These are phyloP conservation scores for Hucho hucho DNA, from an alignment of 2,113 vertebrate genomes.

Conservation along the genomic window DNA sequence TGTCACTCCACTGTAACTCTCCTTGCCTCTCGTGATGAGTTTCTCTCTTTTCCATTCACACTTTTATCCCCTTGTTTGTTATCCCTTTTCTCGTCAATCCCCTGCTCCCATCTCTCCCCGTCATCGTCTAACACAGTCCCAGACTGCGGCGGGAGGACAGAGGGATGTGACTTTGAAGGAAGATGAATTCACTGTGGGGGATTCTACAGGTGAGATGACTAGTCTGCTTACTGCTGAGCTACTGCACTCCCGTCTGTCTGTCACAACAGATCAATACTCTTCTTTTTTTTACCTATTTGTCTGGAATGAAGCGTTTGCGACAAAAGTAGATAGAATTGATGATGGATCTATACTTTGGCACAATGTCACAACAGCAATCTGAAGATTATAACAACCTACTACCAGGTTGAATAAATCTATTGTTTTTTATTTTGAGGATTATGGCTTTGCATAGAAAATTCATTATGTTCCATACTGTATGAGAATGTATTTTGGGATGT, in stretches of 20 bases:
- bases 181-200: constrained; percentile 84
- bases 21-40: constrained; percentile 35
- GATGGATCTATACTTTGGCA: no score
- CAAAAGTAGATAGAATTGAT: no score
- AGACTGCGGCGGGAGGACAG: constrained; percentile 76
- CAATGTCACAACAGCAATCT: no score
- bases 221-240: constrained; percentile 5
- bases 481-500: constrained; percentile 37
- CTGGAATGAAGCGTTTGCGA: no score
- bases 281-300: not conserved
- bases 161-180: constrained; percentile 81
- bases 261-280: not conserved
- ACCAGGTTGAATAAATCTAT: constrained; percentile 2
- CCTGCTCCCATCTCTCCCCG: constrained; percentile 12
- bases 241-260: not conserved
- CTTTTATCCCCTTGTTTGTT: constrained; percentile 10
- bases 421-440: constrained; percentile 1
- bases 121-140: constrained; percentile 75
- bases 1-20: constrained; percentile 25
- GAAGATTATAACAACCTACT: no score
- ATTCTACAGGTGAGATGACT: constrained; percentile 80
- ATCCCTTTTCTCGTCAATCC: not conserved
- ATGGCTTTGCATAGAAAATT: constrained; percentile 4
- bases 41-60: constrained; percentile 15
- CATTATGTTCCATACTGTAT: not conserved